Evolutionary conservation across 2,888 invertebrate genomes (phyloP), one percentile per base, ranked within the genome.

Genomic region (Drosophila barbarae): DNA sequence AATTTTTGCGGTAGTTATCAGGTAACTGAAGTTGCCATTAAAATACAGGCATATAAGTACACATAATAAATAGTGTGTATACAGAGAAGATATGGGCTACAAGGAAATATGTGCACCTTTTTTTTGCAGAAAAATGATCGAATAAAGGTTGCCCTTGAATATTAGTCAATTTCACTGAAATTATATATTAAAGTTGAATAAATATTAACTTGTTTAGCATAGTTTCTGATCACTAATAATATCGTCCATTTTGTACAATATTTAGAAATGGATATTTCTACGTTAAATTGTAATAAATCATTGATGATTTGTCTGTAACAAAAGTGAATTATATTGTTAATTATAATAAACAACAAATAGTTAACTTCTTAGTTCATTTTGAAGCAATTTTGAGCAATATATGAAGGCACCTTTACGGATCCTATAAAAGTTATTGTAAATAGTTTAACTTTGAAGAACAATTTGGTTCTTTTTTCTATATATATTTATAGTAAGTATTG

Each of bases 1-100:
- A 5, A 35, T 42, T 55, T 53, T 58, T 10, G 36, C 10, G 10
- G 23, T 28, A 42, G 54, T 34, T 54, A 34, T 28, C 58, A 57
- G 44, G 58, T 57, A 59, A 32, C 10, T 10, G 28, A 35, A 34
- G 28, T 54, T 30, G 18, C 23, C 15, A 36, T 18, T 56, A 9
- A 52, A 52, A 38, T 23, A 5, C n/a, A 49, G 26, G 26, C 3
- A n/a, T 38, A 13, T 51, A n/a, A n/a, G n/a, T n/a, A 49, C 51
- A 50, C 8, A 50, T 21, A 47, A 18, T 23, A 35, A 32, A 35
- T 38, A 18, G 21, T 32, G 30, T 46, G 46, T 46, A 42, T 30
- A 9, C 12, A 1, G 2, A 21, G n/a, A 15, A 38, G 26, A 44
- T 6, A 53, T 12, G 51, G 38, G 5, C 21, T 23, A 21, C 7